Percentiles rank a stretch among this genome's conserved stretches.
These are phyloP conservation scores for Sciurus vulgaris DNA, from an alignment of 2,797 vertebrate genomes.

Conservation along the genomic window DNA sequence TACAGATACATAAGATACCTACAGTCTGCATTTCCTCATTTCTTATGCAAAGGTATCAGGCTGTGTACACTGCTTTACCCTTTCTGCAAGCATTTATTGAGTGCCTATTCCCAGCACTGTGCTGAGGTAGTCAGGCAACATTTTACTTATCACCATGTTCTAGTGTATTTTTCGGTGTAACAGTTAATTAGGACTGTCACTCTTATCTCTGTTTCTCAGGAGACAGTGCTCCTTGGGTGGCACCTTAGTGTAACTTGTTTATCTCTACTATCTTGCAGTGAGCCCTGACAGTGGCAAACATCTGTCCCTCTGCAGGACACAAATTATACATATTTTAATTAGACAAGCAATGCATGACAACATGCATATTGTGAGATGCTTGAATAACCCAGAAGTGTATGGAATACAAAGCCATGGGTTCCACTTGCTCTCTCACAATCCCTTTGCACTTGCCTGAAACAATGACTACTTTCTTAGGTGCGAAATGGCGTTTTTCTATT, in stretches of 20 bases:
- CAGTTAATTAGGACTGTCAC: constrained; percentile 64
- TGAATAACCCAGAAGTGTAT: background rate
- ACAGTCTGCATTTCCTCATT: background rate
- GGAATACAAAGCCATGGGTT: constrained; percentile 46
- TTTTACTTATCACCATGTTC: constrained; percentile 58
- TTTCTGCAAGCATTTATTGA: background rate
- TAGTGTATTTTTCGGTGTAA: constrained; percentile 32
- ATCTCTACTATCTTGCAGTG: constrained; percentile 61
- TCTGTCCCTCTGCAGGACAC: constrained; percentile 59
- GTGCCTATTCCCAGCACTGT: constrained; percentile 28
- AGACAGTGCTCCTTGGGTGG: constrained; percentile 43
- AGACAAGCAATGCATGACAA: constrained; percentile 58
- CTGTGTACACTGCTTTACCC: background rate
- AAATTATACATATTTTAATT: constrained; percentile 75
- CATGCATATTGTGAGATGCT: constrained; percentile 23
- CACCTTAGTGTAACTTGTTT: constrained; percentile 45
- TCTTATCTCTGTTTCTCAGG: constrained; percentile 73
- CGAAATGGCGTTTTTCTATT: constrained; percentile 59
- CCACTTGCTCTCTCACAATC: background rate
- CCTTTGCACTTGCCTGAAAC: constrained; percentile 11
- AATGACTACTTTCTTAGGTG: constrained; percentile 18
- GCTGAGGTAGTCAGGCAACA: constrained; percentile 54
- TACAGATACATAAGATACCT: background rate
- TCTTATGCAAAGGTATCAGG: constrained; percentile 28
- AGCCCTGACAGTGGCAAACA: constrained; percentile 61